Evolutionary conservation across 2,888 invertebrate species (phyloP).

Genomic region (Eurytoma adleriae): DNA sequence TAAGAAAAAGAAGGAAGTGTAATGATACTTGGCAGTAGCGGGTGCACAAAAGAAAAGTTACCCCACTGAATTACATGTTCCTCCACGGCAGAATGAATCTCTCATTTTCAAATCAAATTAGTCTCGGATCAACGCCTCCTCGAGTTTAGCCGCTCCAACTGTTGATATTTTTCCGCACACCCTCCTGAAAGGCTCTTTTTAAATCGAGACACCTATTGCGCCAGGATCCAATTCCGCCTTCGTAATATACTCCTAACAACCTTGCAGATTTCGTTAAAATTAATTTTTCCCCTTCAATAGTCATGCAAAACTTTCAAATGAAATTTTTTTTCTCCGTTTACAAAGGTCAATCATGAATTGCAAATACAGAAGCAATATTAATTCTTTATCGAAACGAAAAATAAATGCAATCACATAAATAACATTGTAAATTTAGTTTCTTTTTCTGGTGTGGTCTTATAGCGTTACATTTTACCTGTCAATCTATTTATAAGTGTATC

Average conservation of each 20-base stretch:
- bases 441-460: no score
- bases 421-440: no score
- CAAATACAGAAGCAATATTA: no score
- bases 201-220: neutral
- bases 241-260: neutral
- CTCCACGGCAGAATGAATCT: slow-evolving; percentile 43
- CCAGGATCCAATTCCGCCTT: neutral
- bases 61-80: slow-evolving; percentile 37
- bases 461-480: no score
- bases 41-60: slow-evolving; percentile 14
- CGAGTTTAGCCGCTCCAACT: slow-evolving; percentile 29
- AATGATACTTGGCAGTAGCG: slow-evolving; percentile 20
- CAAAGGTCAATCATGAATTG: neutral
- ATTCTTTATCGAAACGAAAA: neutral
- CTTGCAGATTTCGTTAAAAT: neutral
- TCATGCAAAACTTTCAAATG: neutral
- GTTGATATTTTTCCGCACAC: slow-evolving; percentile 31
- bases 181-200: slow-evolving; percentile 4
- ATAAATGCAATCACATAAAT: no score
- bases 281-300: no score
- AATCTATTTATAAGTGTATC: no score
- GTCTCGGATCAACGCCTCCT: slow-evolving; percentile 46
- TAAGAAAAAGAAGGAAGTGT: slow-evolving; percentile 6
- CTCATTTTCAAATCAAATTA: slow-evolving; percentile 53
- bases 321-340: neutral